Base-by-base conservation (phyloP, 1,140 invertebrate genomes). In the Drosophila pseudoananassae region DNA sequence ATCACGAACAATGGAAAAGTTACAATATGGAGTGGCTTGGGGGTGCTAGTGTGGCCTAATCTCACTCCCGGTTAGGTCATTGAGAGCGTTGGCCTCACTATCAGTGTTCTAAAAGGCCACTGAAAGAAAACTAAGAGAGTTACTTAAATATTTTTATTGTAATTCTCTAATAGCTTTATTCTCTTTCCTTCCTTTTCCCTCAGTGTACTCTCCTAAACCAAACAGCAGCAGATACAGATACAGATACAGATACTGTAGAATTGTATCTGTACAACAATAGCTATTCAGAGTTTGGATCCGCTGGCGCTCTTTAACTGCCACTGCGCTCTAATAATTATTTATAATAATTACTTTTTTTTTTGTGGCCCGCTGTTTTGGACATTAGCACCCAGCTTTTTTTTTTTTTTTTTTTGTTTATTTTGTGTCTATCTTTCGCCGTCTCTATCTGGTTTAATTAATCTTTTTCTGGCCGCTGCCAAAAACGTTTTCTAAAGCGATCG, bases 311-410 rank as follows among this genome's bases (percentile, higher is more conserved):
- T 50, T 79, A 83, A 83, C 81, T 84, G 81, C 71, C 81, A 87
- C 74, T 85, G 78, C 82, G 83, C 82, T 85, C 82, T 85, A 82
- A 88, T 85, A 85, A 85, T 85, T 85, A 85, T 85, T 82, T 82
- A 85, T 87, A 82, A 84, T 85, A 84, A 84, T 84, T 79, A 85
- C 72, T 84, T 73, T 81, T 66, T 74, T 20, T 20, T 20, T 20
- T 75, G 55, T 52, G 57, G 70, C 61, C 81, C 51, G 82, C 82
- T 82, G 74, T 76, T 87, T 61, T 75, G 79, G 76, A 78, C 65
- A 85, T 71, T 78, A 76, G 50, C 71, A 70, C 72, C 20, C 20
- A 59, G 68, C 59, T 64, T 59, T 20, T 4, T 46, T 17, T 43
- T 3, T 43, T 10, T 10, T 5, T 33, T 51, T 20, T 46, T 4